Conservation (phyloP, 2,888 invertebrate species). For the Danaus chrysippus region DNA sequence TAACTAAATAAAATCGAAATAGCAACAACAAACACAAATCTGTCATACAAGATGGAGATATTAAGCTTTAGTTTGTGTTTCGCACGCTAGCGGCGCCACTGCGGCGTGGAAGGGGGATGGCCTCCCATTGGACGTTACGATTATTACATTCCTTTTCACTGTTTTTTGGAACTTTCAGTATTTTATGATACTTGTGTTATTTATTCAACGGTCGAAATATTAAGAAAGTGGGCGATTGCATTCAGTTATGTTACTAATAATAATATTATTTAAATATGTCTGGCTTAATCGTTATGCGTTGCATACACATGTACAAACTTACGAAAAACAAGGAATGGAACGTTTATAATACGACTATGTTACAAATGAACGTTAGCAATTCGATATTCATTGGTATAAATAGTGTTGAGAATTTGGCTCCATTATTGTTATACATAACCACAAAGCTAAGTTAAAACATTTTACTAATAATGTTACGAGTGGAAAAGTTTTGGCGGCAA, state of each 20-base stretch:
- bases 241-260: too few species aligned
- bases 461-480: constrained; percentile 18
- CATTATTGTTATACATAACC: constrained; percentile 28
- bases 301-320: neutral
- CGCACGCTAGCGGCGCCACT: constrained; percentile 68
- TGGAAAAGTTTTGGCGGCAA: constrained; percentile 54
- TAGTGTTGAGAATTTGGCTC: constrained; percentile 17
- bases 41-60: constrained; percentile 83
- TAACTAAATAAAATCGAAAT: constrained; percentile 63
- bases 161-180: neutral
- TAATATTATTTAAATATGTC: too few species aligned
- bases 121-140: constrained; percentile 49
- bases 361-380: constrained; percentile 30
- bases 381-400: constrained; percentile 7
- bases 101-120: constrained; percentile 52
- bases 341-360: constrained; percentile 50
- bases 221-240: too few species aligned
- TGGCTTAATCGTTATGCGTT: too few species aligned
- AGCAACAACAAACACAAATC: constrained; percentile 80
- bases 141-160: constrained; percentile 50
- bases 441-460: constrained; percentile 28
- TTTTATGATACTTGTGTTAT: too few species aligned
- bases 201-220: too few species aligned
- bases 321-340: constrained; percentile 41
- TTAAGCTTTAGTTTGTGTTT: constrained; percentile 75